Base-by-base conservation (phyloP, 23 tunicate genomes). In the Ciona savignyi region DNA sequence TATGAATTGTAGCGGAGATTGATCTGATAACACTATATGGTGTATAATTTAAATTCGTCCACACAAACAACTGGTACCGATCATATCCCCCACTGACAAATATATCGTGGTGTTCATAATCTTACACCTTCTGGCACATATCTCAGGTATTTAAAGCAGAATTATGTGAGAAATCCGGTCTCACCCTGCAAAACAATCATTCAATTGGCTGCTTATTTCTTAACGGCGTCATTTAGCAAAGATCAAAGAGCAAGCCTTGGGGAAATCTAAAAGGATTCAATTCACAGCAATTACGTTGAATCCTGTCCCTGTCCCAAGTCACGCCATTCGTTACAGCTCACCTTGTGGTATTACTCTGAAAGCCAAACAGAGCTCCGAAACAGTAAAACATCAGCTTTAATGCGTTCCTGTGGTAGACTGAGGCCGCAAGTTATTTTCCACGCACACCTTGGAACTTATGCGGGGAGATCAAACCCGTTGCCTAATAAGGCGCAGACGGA, bases 231-330 rank as follows among this genome's bases (percentile, higher is more conserved):
- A 42, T 42, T 42, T 42, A 42, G 15, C 56, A 15, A 9, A 9
- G 11, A 42, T 42, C 56, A 42, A 42, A 42, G 56, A 6, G 9
- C 9, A 42, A 15, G 9, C 56, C 56, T 42, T 42, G 56, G 56
- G 56, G 56, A 42, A 42, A 42, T 42, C 56, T 42, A 42, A 42
- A 42, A 42, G 56, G 56, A 42, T 42, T 42, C 56, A 42, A 42
- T 42, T 42, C 56, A 42, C 15, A 42, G 56, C 56, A 42, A 42
- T 42, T 42, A 15, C 56, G 9, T 42, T 42, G 56, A 42, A 42
- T 15, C n/a, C n/a, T n/a, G 56, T 9, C 56, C 11, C 56, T 6
- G 56, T 42, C 56, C 56, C 56, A 42, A 42, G 56, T 42, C 56
- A 42, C 56, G 15, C 56, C 56, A 42, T 42, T 42, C 56, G 15